A percentile compares a stretch with the other conserved stretches of the same genome.
phyloP scores from a whole-genome alignment of 2,113 vertebrate genomes.

The Hydrolagus affinis region DNA sequence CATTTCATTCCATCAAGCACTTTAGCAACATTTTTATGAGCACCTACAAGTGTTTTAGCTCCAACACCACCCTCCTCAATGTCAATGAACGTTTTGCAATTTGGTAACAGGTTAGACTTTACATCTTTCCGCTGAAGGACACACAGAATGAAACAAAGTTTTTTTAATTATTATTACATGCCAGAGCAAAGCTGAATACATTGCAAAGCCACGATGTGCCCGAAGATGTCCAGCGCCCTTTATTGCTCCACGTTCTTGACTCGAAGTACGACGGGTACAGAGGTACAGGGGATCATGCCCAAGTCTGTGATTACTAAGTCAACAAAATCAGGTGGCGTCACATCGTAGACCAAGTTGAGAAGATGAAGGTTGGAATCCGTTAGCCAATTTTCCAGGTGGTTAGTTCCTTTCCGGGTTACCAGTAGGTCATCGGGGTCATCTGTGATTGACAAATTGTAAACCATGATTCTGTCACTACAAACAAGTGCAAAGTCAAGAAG shows the following conservation, averaged over 20 bases:
- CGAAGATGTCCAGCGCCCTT: slow-evolving; percentile 3
- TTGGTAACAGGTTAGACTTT: not conserved
- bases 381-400: slow-evolving; percentile 76
- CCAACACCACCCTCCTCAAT: too few species aligned
- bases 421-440: slow-evolving; percentile 92
- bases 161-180: slow-evolving; percentile 52
- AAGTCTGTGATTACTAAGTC: slow-evolving; percentile 95
- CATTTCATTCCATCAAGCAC: too few species aligned
- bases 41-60: too few species aligned
- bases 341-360: slow-evolving; percentile 91
- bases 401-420: slow-evolving; percentile 65
- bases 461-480: too few species aligned
- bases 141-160: not conserved
- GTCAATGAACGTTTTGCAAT: not conserved
- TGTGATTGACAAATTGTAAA: slow-evolving; percentile 40
- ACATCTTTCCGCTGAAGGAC: not conserved
- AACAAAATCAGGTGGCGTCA: slow-evolving; percentile 89
- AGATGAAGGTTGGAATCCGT: slow-evolving; percentile 64
- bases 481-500: too few species aligned
- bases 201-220: not conserved
- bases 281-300: slow-evolving; percentile 97
- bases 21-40: too few species aligned
- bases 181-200: slow-evolving; percentile 40
- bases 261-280: slow-evolving; percentile 88
- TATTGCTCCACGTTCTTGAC: slow-evolving; percentile 90